Base-by-base conservation (phyloP, 2,888 invertebrate genomes). In the Camponotus fellah region DNA sequence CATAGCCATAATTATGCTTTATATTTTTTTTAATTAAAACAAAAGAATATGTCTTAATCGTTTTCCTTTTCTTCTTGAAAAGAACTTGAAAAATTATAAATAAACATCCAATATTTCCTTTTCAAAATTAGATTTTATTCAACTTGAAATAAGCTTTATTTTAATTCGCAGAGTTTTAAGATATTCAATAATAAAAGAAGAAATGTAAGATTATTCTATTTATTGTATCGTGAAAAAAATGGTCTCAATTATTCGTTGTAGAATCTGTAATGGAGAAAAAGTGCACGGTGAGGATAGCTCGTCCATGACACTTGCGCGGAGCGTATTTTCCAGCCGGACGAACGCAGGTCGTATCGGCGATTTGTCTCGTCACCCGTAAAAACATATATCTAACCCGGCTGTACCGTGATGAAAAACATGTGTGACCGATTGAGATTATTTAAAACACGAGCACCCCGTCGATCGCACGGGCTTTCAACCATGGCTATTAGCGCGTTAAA, bases 371-470 rank as follows among this genome's bases (percentile, higher is more conserved):
- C 82, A 68, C 34, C 0, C 58, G 71, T 76, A 72, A 80, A 79
- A 88, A 83, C 43, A 76, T 77, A 60, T 83, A 85, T 83, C 74
- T 81, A 66, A 34, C 66, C 56, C 56, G 46, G 77, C 75, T 64
- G 83, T 69, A 82, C 82, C 68, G 74, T 81, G 68, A 72, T 60
- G 81, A 84, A 75, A 53, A 53, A 53, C n/a, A 75, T 71, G 40
- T 40, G 56, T 75, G 60, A 77, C 74, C 82, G 81, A 87, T 87
- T 75, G 58, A 83, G 87, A 87, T 87, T 87, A 87, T 87, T 87
- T 87, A 83, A 85, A 87, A 72, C 72, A 74, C 68, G 74, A 68
- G 49, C 69, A 66, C 21, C 46, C 43, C 17, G 14, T 12, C 26
- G 65, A 65, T 49, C 65, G 40, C 9, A 56, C 56, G 56, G 40